Base-by-base conservation (phyloP, 2,797 vertebrate species). In the Silurus aristotelis region DNA sequence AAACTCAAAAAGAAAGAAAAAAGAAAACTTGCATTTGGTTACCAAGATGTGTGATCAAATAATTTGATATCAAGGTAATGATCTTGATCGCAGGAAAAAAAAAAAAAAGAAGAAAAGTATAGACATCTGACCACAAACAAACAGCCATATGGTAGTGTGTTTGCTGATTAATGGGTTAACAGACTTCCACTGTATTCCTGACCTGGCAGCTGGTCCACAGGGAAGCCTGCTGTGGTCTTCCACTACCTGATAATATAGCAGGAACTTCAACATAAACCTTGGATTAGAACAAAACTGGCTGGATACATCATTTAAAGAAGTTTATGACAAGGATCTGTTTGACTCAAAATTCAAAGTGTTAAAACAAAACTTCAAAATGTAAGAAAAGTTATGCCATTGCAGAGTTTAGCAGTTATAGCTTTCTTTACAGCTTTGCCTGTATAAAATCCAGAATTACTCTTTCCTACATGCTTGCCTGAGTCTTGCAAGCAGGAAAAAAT, bases 141-240 rank as follows among this genome's bases (percentile, higher is more conserved):
- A 66, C 81, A 83, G 85, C 86, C 91, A 89, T 89, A 89, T 90
- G 90, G 88, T 82, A 85, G 84, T 86, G 82, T 86, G 84, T 83
- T 72, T 87, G 84, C 85, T 81, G 80, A 68, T 84, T 87, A 90
- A 88, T 90, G 89, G 88, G 77, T 72, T 85, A 82, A 77, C 82
- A 84, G 84, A 86, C 89, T 88, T 87, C 87, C 89, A 86, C 85
- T 86, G 83, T 85, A 78, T 84, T 87, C 84, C 80, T 73, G 81
- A 89, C 83, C 86, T 85, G 68, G 83, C 83, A 81, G 63, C 48
- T 27, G 72, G 80, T 84, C 82, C 75, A 79, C 64, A 64, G 64
- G 64, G 73, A 78, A 81, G 27, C 82, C 80, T 80, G 83, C 83
- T 84, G 83, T 72, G 85, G 38, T 85, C 80, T 67, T 60, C 70